These are phyloP conservation scores for Dioctria rufipes DNA, from an alignment of 2,888 invertebrate genomes.

Conservation along the genomic window DNA sequence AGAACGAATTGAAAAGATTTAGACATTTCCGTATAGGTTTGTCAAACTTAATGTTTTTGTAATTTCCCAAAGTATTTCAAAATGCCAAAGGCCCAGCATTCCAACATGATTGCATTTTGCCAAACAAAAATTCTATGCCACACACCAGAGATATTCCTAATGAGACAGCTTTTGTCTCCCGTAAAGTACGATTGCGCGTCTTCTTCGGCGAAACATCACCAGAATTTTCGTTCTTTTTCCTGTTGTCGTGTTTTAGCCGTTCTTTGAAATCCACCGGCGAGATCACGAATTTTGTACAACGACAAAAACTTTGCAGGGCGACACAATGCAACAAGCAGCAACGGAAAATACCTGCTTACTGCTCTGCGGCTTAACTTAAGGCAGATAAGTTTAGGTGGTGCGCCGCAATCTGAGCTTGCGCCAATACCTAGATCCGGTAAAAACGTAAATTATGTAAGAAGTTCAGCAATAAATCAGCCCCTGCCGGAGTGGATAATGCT, in stretches of 20 bases:
- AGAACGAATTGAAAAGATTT: no score
- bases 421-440: slow-evolving; percentile 14
- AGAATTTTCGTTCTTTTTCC: slow-evolving; percentile 23
- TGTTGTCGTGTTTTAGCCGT: slow-evolving; percentile 8
- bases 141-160: slow-evolving; percentile 41
- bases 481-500: slow-evolving; percentile 4
- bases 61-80: no score
- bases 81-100: not conserved
- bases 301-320: slow-evolving; percentile 32
- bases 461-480: slow-evolving; percentile 32
- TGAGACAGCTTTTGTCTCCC: slow-evolving; percentile 46
- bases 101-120: slow-evolving; percentile 10
- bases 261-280: slow-evolving; percentile 41
- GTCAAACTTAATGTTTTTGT: no score
- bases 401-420: slow-evolving; percentile 4
- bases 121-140: slow-evolving; percentile 19
- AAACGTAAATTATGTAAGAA: slow-evolving; percentile 42
- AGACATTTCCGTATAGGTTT: no score
- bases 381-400: not conserved
- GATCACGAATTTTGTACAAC: slow-evolving; percentile 23
- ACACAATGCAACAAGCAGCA: slow-evolving; percentile 25
- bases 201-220: slow-evolving; percentile 18
- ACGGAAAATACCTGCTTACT: not conserved
- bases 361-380: not conserved
- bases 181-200: slow-evolving; percentile 30